These are phyloP conservation scores for Hyphantria cunea DNA, from an alignment of 1,140 invertebrate genomes.

Conservation along the genomic window DNA sequence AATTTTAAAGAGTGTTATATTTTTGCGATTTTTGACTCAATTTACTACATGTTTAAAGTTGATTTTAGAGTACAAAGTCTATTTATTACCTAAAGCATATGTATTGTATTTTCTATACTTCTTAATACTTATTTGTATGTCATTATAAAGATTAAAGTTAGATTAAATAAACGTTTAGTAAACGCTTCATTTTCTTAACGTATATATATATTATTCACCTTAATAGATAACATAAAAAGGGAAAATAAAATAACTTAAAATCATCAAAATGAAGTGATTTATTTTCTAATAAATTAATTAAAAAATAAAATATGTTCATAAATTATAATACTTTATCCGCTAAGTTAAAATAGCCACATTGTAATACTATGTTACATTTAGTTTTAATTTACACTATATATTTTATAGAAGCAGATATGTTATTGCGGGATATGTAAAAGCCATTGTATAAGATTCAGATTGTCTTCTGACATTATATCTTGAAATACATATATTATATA, in stretches of 20 bases:
- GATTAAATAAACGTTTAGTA: too few species aligned
- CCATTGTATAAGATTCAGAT: neutral
- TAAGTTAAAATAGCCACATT: constrained; percentile 26
- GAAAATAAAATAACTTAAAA: constrained; percentile 35
- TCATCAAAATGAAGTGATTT: constrained; percentile 41
- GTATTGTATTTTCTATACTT: constrained; percentile 3
- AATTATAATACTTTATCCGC: constrained; percentile 34
- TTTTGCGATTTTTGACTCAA: too few species aligned
- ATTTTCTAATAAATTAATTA: constrained; percentile 45
- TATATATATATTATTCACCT: neutral
- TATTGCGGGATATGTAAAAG: constrained; percentile 47
- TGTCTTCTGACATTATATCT: too few species aligned
- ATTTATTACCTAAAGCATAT: constrained; percentile 22
- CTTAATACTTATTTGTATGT: neutral
- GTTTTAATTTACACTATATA: constrained; percentile 29
- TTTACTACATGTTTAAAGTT: too few species aligned
- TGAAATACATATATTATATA: neutral
- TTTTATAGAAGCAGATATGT: constrained; percentile 72
- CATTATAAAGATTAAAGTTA: too few species aligned
- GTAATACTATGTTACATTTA: constrained; percentile 35
- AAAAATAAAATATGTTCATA: constrained; percentile 38
- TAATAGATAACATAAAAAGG: constrained; percentile 8
- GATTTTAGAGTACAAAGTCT: too few species aligned
- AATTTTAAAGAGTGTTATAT: too few species aligned
- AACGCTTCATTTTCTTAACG: neutral